Conservation (phyloP, 2,888 invertebrate genomes). For the Psylliodes chrysocephalus region DNA sequence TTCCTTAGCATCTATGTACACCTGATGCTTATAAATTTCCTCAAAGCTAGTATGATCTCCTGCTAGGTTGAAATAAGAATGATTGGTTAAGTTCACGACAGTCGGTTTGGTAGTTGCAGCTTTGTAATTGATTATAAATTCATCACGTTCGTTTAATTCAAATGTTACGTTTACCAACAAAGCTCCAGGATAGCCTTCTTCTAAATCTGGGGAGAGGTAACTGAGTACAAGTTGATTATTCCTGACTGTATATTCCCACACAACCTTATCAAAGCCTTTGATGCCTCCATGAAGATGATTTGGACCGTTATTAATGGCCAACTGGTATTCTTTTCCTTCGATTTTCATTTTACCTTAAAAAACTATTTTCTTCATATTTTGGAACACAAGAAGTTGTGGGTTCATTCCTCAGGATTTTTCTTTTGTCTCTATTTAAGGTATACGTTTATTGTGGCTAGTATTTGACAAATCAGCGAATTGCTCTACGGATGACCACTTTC, state of each 20-base stretch:
- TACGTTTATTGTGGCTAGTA: no score
- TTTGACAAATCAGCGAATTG: no score
- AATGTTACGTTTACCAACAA: constrained; percentile 77
- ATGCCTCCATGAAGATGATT: constrained; percentile 86
- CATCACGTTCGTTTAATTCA: constrained; percentile 77
- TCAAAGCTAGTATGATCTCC: constrained; percentile 81
- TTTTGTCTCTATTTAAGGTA: neutral
- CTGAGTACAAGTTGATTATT: constrained; percentile 73
- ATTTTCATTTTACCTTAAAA: constrained; percentile 58
- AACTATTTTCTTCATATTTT: no score
- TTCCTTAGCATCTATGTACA: constrained; percentile 79
- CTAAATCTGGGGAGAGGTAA: constrained; percentile 79
- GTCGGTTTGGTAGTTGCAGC: constrained; percentile 83
- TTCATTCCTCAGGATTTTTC: no score
- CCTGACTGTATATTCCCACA: constrained; percentile 45
- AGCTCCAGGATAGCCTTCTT: constrained; percentile 91
- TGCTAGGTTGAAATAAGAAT: constrained; percentile 91
- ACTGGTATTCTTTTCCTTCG: constrained; percentile 73
- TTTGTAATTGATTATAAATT: constrained; percentile 78
- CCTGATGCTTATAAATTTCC: constrained; percentile 74
- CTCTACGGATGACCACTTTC: no score
- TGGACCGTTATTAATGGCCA: constrained; percentile 76
- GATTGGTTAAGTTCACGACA: constrained; percentile 86
- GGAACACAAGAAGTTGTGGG: no score
- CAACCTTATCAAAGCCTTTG: constrained; percentile 80